phyloP scores from a whole-genome alignment of 2,888 invertebrate species.

The Drosophila lutescens region DNA sequence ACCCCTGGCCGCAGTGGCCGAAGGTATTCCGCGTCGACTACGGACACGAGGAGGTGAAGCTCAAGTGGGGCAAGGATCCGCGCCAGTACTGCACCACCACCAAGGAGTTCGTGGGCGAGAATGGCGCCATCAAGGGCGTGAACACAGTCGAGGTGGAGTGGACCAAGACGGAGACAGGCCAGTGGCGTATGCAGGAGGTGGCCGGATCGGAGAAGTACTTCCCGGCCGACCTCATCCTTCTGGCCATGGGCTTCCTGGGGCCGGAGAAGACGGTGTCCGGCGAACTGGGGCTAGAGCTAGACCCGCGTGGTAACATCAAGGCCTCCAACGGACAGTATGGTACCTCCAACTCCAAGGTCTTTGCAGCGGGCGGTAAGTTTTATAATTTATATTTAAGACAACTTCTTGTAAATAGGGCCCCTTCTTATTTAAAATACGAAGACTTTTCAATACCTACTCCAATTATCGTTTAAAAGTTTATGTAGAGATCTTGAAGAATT shows the following conservation, averaged over 20 bases:
- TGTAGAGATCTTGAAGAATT: no score
- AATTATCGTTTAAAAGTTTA: no score
- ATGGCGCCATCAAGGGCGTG: conserved; percentile 95
- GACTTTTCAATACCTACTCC: no score
- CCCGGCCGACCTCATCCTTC: conserved; percentile 94
- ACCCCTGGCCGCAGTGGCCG: conserved; percentile 99
- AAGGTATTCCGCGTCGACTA: conserved; percentile 98
- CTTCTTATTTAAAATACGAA: no score
- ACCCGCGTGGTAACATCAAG: conserved; percentile 96
- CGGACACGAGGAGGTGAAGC: conserved; percentile 97
- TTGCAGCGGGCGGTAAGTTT: conserved; percentile 95
- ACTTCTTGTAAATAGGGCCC: no score
- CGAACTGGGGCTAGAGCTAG: conserved; percentile 92
- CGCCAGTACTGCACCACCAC: conserved; percentile 96
- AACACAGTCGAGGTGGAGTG: conserved; percentile 96
- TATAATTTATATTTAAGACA: background rate
- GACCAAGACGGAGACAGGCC: conserved; percentile 95
- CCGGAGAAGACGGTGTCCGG: conserved; percentile 95
- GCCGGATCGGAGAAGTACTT: conserved; percentile 91
- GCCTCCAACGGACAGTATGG: conserved; percentile 91
- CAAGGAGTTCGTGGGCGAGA: conserved; percentile 96
- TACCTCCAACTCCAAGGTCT: conserved; percentile 93
- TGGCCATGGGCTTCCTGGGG: conserved; percentile 99
- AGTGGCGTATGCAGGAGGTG: conserved; percentile 97
- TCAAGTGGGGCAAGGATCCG: conserved; percentile 96